These are phyloP conservation scores for Drosophila orena DNA, from an alignment of 1,140 invertebrate species.

Conservation along the genomic window DNA sequence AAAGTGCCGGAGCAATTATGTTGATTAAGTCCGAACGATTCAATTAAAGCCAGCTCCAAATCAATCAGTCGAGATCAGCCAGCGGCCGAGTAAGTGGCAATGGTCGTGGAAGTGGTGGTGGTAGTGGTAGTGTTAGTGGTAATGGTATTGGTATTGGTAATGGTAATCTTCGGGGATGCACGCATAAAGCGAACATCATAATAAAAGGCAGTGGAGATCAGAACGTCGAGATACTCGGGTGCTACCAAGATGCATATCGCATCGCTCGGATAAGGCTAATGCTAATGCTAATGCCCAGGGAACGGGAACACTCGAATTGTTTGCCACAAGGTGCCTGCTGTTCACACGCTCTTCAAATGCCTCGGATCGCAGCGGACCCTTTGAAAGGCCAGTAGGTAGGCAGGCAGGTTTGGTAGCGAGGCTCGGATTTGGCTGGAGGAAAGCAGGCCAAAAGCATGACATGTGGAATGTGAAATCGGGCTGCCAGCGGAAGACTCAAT, in stretches of 20 bases:
- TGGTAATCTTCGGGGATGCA: slow-evolving; percentile 34
- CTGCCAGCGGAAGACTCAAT: slow-evolving; percentile 76
- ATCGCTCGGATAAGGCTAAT: slow-evolving; percentile 49
- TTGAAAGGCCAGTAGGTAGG: slow-evolving; percentile 48
- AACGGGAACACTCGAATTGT: slow-evolving; percentile 21
- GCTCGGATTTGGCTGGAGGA: slow-evolving; percentile 5
- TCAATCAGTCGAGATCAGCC: slow-evolving; percentile 65
- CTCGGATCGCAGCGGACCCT: slow-evolving; percentile 27
- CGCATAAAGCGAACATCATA: slow-evolving; percentile 37
- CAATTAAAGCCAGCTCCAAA: slow-evolving; percentile 75
- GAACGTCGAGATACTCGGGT: slow-evolving; percentile 40
- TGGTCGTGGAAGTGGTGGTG: neutral
- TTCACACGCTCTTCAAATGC: slow-evolving; percentile 76
- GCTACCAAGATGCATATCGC: slow-evolving; percentile 68
- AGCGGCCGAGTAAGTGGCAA: slow-evolving; percentile 6
- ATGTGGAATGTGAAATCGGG: slow-evolving; percentile 65
- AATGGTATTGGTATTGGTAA: slow-evolving; percentile 4
- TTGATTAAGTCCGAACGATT: slow-evolving; percentile 71
- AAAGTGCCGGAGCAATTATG: slow-evolving; percentile 51
- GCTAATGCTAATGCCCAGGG: slow-evolving; percentile 45
- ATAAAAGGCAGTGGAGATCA: slow-evolving; percentile 61
- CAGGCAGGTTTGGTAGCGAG: slow-evolving; percentile 3
- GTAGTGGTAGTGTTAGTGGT: slow-evolving; percentile 34
- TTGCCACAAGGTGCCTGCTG: slow-evolving; percentile 70
- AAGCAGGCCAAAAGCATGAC: slow-evolving; percentile 61